Conservation (phyloP, 2,888 invertebrate species). For the Yponomeuta evonymella region DNA sequence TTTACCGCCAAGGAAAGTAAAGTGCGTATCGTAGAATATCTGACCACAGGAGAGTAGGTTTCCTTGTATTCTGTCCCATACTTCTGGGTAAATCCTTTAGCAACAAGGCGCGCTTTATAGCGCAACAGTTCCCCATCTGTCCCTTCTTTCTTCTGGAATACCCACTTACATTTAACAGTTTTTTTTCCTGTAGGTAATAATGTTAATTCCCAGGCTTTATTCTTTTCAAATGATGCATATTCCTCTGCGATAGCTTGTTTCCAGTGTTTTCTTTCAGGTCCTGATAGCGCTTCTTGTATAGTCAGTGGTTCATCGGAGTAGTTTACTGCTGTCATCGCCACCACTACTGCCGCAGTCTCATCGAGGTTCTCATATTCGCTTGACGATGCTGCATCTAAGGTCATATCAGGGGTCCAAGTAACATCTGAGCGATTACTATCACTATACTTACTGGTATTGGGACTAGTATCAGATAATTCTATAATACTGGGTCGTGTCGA, state of each 20-base stretch:
- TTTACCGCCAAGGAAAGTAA: too few species aligned
- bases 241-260: slow-evolving; percentile 8
- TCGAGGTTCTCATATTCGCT: not conserved
- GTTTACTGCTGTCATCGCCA: not conserved
- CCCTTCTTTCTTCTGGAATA: slow-evolving; percentile 15
- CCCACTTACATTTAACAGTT: slow-evolving; percentile 15
- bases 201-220: slow-evolving; percentile 9
- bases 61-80: too few species aligned
- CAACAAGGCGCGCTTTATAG: too few species aligned
- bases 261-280: slow-evolving; percentile 8
- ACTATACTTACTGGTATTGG: too few species aligned
- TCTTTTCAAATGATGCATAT: slow-evolving; percentile 13
- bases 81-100: too few species aligned
- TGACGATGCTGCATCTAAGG: too few species aligned
- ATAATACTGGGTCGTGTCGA: too few species aligned
- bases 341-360: not conserved
- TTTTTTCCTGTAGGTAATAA: not conserved
- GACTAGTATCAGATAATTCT: too few species aligned
- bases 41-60: too few species aligned
- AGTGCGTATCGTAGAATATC: too few species aligned
- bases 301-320: slow-evolving; percentile 7
- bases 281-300: slow-evolving; percentile 12
- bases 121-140: slow-evolving; percentile 7
- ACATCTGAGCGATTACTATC: too few species aligned
- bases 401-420: too few species aligned